Evolutionary conservation across 2,888 invertebrate species (phyloP), one percentile per base, ranked within the genome.

Genomic region (Leptogaster cylindrica): DNA sequence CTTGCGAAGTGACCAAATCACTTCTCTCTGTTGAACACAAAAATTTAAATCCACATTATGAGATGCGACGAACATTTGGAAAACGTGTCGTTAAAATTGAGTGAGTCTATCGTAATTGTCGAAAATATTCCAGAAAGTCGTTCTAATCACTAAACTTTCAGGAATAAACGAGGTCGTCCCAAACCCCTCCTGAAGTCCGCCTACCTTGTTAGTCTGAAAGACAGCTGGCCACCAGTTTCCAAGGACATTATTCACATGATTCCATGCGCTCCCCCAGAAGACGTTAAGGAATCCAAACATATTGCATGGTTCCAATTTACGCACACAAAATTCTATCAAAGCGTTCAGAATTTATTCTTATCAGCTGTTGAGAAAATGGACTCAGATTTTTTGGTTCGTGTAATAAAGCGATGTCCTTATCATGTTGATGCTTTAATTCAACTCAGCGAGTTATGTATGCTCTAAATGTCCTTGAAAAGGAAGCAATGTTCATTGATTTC

Each of bases 371-470:
- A 92, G 76, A 89, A 89, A 72, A 83, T 89, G 55, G 87, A 92
- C 79, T 90, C 91, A 0, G 89, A 92, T 74, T 89, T 89, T 76
- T 87, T 93, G 72, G 86, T 90, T 72, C 89, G 85, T 70, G 85
- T 93, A 68, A 84, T 92, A 55, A 88, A 89, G 73, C 82, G 86
- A 27, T 86, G 91, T 77, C 90, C 91, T 0, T 92, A 90, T 76
- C 93, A 94, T 75, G 87, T 93, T 33, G 92, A 93, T 78, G 86
- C 90, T 1, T 81, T 92, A 58, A 85, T 93, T 66, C 93, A 93
- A 78, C 80, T 93, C 41, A 90, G 92, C 66, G 93, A 93, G 77
- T 84, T 93, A 58, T 91, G 89, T 76, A 87, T 87, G 73, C 61
- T 31, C 16, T 10, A 25, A 8, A 10, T 18, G 18, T 20, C 8